Evolutionary conservation across 2,113 vertebrate genomes (phyloP).

Genomic region (Lepus timidus): DNA sequence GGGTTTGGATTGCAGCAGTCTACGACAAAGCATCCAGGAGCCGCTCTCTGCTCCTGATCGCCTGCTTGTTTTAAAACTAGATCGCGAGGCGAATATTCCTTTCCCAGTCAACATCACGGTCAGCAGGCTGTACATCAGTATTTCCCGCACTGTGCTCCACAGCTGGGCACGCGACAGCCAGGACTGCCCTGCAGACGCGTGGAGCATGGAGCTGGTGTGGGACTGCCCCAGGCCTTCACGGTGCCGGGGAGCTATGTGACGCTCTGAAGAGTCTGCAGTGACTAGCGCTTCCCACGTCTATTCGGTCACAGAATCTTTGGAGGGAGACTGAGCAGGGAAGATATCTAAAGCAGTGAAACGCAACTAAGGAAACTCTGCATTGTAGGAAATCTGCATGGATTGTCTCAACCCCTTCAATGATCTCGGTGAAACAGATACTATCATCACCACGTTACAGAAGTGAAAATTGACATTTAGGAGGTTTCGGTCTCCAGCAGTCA

Average conservation of each 20-base stretch:
- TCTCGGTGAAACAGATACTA: not conserved
- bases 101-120: not conserved
- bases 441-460: conserved; percentile 29
- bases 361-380: conserved; percentile 16
- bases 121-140: not conserved
- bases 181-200: not conserved
- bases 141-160: not conserved
- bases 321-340: not conserved
- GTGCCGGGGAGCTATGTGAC: not conserved
- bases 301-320: not conserved
- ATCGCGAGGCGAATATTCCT: too few species aligned
- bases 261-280: not conserved
- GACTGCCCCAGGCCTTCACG: not conserved
- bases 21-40: not conserved
- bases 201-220: not conserved
- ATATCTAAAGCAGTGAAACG: conserved; percentile 7
- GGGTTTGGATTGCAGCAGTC: not conserved
- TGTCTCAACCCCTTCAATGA: not conserved
- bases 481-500: not conserved
- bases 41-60: not conserved
- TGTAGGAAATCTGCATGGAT: not conserved
- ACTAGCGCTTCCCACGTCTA: not conserved
- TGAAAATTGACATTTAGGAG: not conserved
- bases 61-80: not conserved
- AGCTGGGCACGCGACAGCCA: not conserved